Percentiles rank a stretch among this genome's conserved stretches.
These are phyloP conservation scores for Macaria notata DNA, from an alignment of 2,888 invertebrate species.

Conservation along the genomic window DNA sequence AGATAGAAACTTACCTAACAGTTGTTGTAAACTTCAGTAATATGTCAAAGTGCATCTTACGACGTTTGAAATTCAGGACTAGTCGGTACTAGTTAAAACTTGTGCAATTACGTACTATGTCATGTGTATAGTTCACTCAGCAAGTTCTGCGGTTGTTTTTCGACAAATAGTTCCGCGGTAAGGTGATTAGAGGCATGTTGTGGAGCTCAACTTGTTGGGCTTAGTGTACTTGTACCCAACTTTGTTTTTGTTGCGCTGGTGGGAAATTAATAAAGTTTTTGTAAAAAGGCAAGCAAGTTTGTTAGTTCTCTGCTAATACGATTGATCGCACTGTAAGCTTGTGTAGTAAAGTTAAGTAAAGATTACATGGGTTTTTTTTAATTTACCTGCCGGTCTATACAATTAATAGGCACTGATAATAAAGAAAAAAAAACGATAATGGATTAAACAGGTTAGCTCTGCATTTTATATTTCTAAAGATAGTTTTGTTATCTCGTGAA, in stretches of 20 bases:
- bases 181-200: slow-evolving; percentile 10
- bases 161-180: slow-evolving; percentile 6
- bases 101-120: slow-evolving; percentile 21
- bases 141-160: slow-evolving; percentile 16
- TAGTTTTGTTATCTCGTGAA: too few relatives aligned
- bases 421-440: too few relatives aligned
- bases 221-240: not conserved
- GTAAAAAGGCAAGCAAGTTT: too few relatives aligned
- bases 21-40: slow-evolving; percentile 15
- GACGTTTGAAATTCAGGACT: slow-evolving; percentile 14
- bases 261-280: too few relatives aligned
- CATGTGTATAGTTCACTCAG: slow-evolving; percentile 15
- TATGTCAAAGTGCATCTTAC: slow-evolving; percentile 27
- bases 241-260: not conserved
- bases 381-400: too few relatives aligned
- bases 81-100: slow-evolving; percentile 22
- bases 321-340: too few relatives aligned
- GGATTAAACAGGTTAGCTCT: too few relatives aligned
- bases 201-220: not conserved
- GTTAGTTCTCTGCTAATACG: too few relatives aligned
- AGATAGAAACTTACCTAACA: slow-evolving; percentile 1
- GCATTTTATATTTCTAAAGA: too few relatives aligned
- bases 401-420: too few relatives aligned
- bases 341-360: too few relatives aligned
- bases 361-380: too few relatives aligned